Conservation (phyloP, 2,797 vertebrate species). For the Prionace glauca region DNA sequence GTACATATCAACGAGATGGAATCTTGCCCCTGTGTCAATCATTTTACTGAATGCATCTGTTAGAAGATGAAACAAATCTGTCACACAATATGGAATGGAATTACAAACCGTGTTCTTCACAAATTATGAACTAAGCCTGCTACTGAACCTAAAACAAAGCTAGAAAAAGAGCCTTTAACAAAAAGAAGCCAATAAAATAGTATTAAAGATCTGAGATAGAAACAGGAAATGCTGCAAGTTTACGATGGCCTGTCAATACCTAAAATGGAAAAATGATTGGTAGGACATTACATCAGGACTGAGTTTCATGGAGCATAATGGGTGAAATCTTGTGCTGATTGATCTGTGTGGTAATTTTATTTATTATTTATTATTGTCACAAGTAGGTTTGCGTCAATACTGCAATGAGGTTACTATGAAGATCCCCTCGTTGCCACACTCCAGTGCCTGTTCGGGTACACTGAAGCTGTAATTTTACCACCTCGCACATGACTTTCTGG, state of each 20-base stretch:
- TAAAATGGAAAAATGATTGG: not conserved
- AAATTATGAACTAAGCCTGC: not conserved
- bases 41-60: slow-evolving; percentile 3
- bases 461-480: no score
- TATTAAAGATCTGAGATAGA: not conserved
- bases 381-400: no score
- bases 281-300: not conserved
- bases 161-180: not conserved
- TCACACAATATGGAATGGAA: slow-evolving; percentile 16
- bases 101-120: not conserved
- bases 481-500: no score
- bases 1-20: not conserved
- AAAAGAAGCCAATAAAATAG: not conserved
- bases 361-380: no score
- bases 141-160: not conserved
- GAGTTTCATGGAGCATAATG: not conserved
- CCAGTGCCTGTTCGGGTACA: no score
- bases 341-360: no score
- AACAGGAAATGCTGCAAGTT: not conserved
- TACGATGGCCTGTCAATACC: not conserved
- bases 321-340: not conserved
- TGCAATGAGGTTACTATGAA: no score
- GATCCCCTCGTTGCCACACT: no score
- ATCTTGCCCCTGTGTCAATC: not conserved
- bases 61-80: not conserved